phyloP scores from a whole-genome alignment of 2,113 vertebrate genomes.

The Lepus timidus region DNA sequence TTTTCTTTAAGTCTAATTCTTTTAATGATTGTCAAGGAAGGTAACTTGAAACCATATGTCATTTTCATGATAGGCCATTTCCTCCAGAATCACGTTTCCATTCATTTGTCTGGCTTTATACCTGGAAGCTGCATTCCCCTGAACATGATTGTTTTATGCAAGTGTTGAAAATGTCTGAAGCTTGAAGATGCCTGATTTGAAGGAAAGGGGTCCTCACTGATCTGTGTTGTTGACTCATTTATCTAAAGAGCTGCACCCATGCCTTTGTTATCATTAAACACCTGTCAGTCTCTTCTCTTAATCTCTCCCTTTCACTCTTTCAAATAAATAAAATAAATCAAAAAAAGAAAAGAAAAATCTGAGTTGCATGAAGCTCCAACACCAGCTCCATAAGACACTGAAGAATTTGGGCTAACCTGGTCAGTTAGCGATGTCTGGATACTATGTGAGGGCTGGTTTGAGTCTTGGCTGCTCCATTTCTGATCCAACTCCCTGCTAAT shows the following conservation, averaged over 20 bases:
- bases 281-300: neutral
- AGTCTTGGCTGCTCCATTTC: no score
- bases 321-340: no score
- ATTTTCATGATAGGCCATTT: neutral
- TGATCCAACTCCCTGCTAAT: no score
- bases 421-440: no score
- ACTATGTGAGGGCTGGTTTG: no score
- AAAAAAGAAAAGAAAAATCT: no score
- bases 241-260: neutral
- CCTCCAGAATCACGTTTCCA: neutral
- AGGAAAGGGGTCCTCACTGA: neutral
- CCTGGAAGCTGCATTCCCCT: neutral
- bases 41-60: neutral
- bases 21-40: slow-evolving; percentile 13
- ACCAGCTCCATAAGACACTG: neutral
- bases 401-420: neutral
- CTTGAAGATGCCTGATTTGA: neutral
- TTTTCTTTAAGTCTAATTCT: neutral
- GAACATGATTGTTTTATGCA: neutral
- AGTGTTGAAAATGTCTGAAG: neutral
- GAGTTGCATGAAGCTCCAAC: neutral
- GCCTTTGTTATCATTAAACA: neutral
- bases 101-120: slow-evolving; percentile 19
- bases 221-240: neutral
- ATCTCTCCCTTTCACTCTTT: no score